Evolutionary conservation across 2,113 vertebrate species (phyloP).

Genomic region (Thunnus thynnus): DNA sequence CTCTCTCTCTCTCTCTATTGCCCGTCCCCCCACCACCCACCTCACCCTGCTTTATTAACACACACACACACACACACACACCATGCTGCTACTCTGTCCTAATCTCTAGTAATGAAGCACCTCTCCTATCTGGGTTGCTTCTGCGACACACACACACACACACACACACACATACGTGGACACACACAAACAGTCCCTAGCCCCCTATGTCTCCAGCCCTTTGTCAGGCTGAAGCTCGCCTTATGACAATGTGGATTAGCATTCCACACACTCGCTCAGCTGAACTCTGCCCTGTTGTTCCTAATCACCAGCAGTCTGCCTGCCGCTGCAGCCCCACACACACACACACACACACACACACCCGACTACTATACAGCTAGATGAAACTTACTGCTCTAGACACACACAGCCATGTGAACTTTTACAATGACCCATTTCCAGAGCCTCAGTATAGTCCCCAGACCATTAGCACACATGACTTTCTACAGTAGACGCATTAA

Average conservation of each 20-base stretch:
- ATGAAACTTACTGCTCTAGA: slow-evolving; percentile 50
- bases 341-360: slow-evolving; percentile 23
- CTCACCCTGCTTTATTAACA: slow-evolving; percentile 55
- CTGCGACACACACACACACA: slow-evolving; percentile 29
- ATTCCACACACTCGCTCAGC: slow-evolving; percentile 76
- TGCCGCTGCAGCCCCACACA: slow-evolving; percentile 36
- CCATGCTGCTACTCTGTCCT: slow-evolving; percentile 40
- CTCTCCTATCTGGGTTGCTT: slow-evolving; percentile 63
- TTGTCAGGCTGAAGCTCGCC: slow-evolving; percentile 67
- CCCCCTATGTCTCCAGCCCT: slow-evolving; percentile 48
- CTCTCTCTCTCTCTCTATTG: slow-evolving; percentile 8
- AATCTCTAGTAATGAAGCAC: slow-evolving; percentile 72
- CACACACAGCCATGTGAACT: slow-evolving; percentile 64
- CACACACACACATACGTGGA: neutral
- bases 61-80: slow-evolving; percentile 40
- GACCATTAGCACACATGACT: slow-evolving; percentile 65
- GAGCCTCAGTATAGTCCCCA: slow-evolving; percentile 43
- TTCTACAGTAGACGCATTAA: slow-evolving; percentile 62
- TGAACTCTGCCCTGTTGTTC: slow-evolving; percentile 80
- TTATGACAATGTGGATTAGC: slow-evolving; percentile 80
- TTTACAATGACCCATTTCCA: slow-evolving; percentile 72
- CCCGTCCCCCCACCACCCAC: slow-evolving; percentile 1
- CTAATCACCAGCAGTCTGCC: slow-evolving; percentile 81
- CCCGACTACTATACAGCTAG: slow-evolving; percentile 1
- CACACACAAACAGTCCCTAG: slow-evolving; percentile 40